A percentile compares a stretch with the other conserved stretches of the same genome.
Evolutionary conservation across 2,113 vertebrate genomes (phyloP).

Genomic region (Callorhinus ursinus): DNA sequence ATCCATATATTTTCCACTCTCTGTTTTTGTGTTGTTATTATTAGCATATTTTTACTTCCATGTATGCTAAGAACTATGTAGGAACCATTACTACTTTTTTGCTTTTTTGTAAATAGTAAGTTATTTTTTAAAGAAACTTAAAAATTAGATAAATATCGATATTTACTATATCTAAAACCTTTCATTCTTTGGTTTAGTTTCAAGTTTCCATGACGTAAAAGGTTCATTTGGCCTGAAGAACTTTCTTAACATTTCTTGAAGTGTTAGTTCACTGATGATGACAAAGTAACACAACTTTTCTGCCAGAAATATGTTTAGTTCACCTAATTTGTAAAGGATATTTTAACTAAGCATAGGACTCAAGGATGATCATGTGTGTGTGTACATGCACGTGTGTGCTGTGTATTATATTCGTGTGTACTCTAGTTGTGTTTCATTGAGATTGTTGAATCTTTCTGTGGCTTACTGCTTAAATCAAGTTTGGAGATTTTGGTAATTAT

Average conservation of each 20-base stretch:
- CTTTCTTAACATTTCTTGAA: not conserved
- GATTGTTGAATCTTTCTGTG: not conserved
- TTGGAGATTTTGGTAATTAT: not conserved
- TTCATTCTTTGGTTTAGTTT: not conserved
- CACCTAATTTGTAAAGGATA: not conserved
- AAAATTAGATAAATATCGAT: not conserved
- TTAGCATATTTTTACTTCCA: not conserved
- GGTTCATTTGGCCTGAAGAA: conserved; percentile 52
- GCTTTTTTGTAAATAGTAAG: not conserved
- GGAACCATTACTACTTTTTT: not conserved
- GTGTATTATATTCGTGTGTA: too few relatives aligned
- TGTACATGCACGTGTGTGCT: not conserved
- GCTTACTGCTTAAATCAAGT: not conserved
- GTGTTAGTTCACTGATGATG: not conserved
- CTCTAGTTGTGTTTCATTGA: not conserved
- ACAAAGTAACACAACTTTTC: not conserved
- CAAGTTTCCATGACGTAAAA: not conserved
- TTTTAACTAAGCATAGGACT: not conserved
- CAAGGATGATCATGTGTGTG: not conserved
- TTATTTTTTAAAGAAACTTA: not conserved
- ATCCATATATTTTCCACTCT: accelerated
- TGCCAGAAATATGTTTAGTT: not conserved
- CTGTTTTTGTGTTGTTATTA: too few relatives aligned
- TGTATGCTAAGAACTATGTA: too few relatives aligned
- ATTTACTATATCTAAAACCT: not conserved